Evolutionary conservation across 2,113 vertebrate species (phyloP).

Genomic region (Lagopus muta): DNA sequence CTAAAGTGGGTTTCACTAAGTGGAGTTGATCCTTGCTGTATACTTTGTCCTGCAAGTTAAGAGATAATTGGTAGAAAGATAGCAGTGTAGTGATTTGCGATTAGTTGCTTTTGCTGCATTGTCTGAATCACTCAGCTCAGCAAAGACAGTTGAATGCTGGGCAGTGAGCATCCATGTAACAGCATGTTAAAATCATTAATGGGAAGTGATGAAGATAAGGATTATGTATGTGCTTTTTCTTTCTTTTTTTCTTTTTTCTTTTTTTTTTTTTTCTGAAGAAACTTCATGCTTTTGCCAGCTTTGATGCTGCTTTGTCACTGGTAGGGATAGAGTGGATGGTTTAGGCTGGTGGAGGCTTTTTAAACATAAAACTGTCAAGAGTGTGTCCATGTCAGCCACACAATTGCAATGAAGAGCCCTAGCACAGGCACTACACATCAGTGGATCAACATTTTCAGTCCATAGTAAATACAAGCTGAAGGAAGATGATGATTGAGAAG

Average conservation of each 20-base stretch:
- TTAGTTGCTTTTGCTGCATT: not conserved
- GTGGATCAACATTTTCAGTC: not conserved
- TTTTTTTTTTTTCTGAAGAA: not conserved
- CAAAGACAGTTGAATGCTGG: not conserved
- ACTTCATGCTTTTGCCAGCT: not conserved
- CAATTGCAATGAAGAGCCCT: not conserved
- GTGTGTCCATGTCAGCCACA: not conserved
- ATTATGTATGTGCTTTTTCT: not conserved
- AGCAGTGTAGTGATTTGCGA: rapidly evolving
- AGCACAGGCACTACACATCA: not conserved
- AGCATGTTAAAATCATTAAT: not conserved
- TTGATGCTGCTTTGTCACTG: not conserved
- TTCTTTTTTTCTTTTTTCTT: not conserved
- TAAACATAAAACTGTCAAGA: not conserved
- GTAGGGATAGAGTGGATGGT: not conserved
- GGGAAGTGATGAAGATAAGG: not conserved
- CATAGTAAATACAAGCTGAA: not conserved
- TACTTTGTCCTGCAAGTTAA: not conserved
- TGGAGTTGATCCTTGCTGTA: rapidly evolving
- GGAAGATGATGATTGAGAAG: not conserved
- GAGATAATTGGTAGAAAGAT: not conserved
- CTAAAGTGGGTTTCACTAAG: not conserved
- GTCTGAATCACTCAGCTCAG: not conserved
- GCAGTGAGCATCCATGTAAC: not conserved
- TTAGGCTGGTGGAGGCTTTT: not conserved